phyloP scores from a whole-genome alignment of 1,140 invertebrate genomes.

The Penaeus indicus region DNA sequence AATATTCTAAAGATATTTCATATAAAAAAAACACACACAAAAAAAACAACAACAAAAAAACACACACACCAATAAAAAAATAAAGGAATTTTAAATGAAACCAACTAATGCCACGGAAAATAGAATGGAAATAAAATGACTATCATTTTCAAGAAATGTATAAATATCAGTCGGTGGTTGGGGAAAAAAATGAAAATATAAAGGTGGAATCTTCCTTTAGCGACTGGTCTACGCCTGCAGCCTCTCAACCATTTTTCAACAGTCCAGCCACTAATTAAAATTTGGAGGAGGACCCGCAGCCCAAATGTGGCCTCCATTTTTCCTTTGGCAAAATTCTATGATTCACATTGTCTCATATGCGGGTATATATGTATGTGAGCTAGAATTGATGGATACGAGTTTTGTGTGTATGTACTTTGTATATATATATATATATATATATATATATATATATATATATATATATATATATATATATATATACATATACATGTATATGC shows the following conservation, averaged over 20 bases:
- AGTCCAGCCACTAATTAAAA: constrained; percentile 59
- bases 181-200: too few species aligned
- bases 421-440: constrained; percentile 12
- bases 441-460: constrained; percentile 18
- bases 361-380: constrained; percentile 33
- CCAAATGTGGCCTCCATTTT: constrained; percentile 61
- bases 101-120: too few species aligned
- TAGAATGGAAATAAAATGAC: too few species aligned
- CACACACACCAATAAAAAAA: too few species aligned
- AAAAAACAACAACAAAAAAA: too few species aligned
- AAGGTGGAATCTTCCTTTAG: neutral
- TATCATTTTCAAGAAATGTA: constrained; percentile 1
- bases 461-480: neutral
- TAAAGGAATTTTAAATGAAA: too few species aligned
- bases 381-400: constrained; percentile 28
- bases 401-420: constrained; percentile 7
- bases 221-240: constrained; percentile 18
- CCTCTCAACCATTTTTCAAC: constrained; percentile 54
- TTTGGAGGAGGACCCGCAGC: constrained; percentile 56
- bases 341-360: constrained; percentile 42
- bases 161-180: neutral
- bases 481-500: neutral
- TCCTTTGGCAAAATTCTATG: constrained; percentile 45
- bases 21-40: too few species aligned
- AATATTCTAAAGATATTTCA: too few species aligned